Evolutionary conservation across 2,113 vertebrate genomes (phyloP), one percentile per base, ranked within the genome.

Genomic region (Hystrix cristata): DNA sequence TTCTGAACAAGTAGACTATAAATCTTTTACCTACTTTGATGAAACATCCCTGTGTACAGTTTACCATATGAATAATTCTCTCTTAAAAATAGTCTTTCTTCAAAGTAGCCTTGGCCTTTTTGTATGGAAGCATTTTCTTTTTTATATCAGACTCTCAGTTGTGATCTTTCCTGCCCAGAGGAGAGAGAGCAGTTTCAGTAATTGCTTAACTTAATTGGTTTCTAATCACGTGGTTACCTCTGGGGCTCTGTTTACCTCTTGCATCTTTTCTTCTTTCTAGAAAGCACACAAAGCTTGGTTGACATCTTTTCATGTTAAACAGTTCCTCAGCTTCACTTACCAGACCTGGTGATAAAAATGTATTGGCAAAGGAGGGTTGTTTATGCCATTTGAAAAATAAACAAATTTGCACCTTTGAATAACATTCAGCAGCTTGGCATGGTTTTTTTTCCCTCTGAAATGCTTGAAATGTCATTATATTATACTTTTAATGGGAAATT

Each of bases 141-240:
- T 97, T 95, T 96, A 60, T 96, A 95, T 95, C 91, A 71, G 57
- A 92, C 82, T 93, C 86, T 97, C 79, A 95, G 34, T 96, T 97
- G 94, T 96, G 94, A 96, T 95, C 89, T 93, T 96, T 97, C 83
- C 95, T 96, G 93, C 91, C 79, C 96, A 96, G 83, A 97, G 95
- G 94, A 94, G 82, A 96, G 85, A 97, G 93, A 95, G 87, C 74
- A 87, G 87, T 96, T 97, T 96, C 76, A 94, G 86, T 97, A 97
- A 97, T 96, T 97, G 97, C 94, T 97, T 94, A 91, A 91, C 84
- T 97, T 98, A 97, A 98, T 97, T 98, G 98, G 94, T 96, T 98
- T 97, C 89, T 97, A 97, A 97, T 97, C 97, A 96, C 62, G 81
- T 94, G 86, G 91, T 97, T 97, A 91, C 93, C 93, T 97, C 94